Percentiles rank a stretch among this genome's conserved stretches.
Conservation (phyloP, 2,888 invertebrate species). For the Caenorhabditis macrosperma region DNA sequence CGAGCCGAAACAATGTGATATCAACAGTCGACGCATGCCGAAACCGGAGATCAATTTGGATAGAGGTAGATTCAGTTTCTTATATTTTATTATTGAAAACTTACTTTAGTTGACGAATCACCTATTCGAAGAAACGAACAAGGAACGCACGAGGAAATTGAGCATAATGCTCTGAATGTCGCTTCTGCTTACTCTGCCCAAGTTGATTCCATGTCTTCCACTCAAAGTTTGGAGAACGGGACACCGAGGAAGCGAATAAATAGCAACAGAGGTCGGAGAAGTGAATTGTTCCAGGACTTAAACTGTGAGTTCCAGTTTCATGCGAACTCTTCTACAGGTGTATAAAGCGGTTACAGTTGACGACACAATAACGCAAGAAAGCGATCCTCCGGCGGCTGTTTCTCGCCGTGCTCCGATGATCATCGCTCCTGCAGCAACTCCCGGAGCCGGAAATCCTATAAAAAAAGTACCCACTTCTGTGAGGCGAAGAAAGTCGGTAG, state of each 20-base stretch:
- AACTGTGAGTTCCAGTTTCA: slow-evolving; percentile 24
- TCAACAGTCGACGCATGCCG: slow-evolving; percentile 10
- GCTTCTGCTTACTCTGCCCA: not conserved
- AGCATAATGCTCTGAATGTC: not conserved
- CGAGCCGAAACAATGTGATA: slow-evolving; percentile 17
- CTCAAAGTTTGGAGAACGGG: slow-evolving; percentile 5
- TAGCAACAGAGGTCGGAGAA: slow-evolving; percentile 32
- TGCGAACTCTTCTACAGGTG: not conserved
- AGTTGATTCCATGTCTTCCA: not conserved
- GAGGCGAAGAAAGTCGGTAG: not conserved
- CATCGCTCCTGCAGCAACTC: slow-evolving; percentile 26
- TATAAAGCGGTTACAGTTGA: slow-evolving; percentile 4
- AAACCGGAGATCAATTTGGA: slow-evolving; percentile 24
- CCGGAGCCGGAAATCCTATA: not conserved
- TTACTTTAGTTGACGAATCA: slow-evolving; percentile 34
- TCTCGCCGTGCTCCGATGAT: slow-evolving; percentile 18
- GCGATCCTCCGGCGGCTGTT: not conserved
- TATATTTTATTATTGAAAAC: no score
- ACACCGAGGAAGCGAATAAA: slow-evolving; percentile 12
- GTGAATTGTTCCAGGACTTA: slow-evolving; percentile 27
- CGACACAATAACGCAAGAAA: not conserved
- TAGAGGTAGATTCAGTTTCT: no score
- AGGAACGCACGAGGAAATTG: not conserved
- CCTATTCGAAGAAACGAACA: not conserved
- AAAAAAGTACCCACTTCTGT: not conserved